Base-by-base conservation (phyloP, 2,113 vertebrate species). In the Galeopterus variegatus region DNA sequence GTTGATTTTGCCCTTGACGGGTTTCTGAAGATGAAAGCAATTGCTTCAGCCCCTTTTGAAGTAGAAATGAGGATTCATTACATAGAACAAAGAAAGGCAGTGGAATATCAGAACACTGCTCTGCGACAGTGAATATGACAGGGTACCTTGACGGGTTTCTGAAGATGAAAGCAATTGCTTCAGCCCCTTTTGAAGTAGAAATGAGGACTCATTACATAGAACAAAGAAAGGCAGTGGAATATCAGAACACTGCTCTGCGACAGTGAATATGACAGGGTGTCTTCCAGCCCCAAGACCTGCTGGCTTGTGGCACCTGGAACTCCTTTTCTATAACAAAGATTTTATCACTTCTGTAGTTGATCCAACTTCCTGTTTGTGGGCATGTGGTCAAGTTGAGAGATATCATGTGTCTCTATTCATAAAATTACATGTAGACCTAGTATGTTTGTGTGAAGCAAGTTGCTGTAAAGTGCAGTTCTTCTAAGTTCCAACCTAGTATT, bases 21-120 rank as follows among this genome's bases (percentile, higher is more conserved):
- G 76, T 52, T 93, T 96, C 58, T 95, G 79, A 56, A 85, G 69
- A 58, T 82, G 83, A 81, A 64, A 62, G 77, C 28, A 89, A 76
- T 81, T 79, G 48, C 8, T 69, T 33, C n/a, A 62, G 48, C 26
- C 79, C 48, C 23, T 82, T 85, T 82, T 64, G 36, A 89, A 87
- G 24, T 62, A 87, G 23, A 73, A 72, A 54, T 28, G 56, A 83
- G 28, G 26, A 33, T 93, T 76, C n/a, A 18, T 69, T 64, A 31
- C 4, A 8, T 36, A 13, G 26, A 91, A 64, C 33, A 64, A 28
- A 82, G 90, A 14, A 60, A 64, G 21, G 21, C 41, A 69, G 17
- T 60, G 9, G 8, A 33, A 33, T 50, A 23, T 19, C 26, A 79
- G 36, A 81, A 21, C 31, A 58, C 28, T 11, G 0, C 12, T 33